Conservation (phyloP, 2,888 invertebrate species). For the Leptinotarsa haldemani region DNA sequence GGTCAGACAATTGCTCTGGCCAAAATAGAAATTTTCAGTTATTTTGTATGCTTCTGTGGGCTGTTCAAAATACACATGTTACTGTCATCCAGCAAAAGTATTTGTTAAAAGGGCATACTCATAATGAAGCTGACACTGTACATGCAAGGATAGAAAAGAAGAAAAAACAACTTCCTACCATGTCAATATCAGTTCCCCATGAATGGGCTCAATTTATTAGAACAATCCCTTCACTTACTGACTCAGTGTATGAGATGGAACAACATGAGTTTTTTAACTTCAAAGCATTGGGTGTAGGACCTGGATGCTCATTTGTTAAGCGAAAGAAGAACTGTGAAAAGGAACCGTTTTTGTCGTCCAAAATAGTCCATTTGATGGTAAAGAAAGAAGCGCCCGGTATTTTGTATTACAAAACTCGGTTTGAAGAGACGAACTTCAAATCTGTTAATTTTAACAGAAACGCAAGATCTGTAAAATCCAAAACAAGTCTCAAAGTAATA, state of each 20-base stretch:
- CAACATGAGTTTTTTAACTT: background rate
- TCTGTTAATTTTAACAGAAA: background rate
- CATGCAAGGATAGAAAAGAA: no score
- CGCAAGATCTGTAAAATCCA: slow-evolving; percentile 1
- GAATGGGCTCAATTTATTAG: slow-evolving; percentile 1
- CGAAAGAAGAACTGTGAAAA: no score
- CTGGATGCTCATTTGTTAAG: no score
- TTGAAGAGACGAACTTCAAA: background rate
- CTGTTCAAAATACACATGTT: slow-evolving; percentile 1
- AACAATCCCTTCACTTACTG: background rate
- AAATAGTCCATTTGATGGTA: no score
- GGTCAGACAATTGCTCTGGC: slow-evolving; percentile 30
- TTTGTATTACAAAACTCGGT: no score
- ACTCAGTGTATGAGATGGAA: background rate
- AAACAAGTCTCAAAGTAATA: background rate
- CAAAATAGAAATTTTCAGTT: slow-evolving; percentile 26
- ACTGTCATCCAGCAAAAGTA: background rate
- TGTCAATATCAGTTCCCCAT: slow-evolving; percentile 1
- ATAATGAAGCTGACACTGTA: no score
- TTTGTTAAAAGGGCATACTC: no score
- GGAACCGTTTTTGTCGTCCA: no score
- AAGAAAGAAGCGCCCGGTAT: no score
- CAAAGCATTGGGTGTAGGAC: no score
- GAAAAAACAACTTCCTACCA: background rate
- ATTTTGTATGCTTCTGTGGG: background rate